These are phyloP conservation scores for Cichlasoma orientale DNA, from an alignment of 2,797 vertebrate genomes.

Conservation along the genomic window DNA sequence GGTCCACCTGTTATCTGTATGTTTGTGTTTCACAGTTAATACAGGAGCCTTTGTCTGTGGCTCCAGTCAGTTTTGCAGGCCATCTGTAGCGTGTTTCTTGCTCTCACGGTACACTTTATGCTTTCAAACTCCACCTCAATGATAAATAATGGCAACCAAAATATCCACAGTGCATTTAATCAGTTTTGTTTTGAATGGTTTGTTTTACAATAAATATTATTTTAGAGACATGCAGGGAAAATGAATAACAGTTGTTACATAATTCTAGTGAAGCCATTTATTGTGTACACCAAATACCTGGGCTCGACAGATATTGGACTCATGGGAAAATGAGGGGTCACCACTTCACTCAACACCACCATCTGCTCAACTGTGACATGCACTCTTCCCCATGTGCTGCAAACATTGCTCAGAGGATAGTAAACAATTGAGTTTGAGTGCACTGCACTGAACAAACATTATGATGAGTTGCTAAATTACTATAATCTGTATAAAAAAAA, in stretches of 20 bases:
- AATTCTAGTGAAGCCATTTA: neutral
- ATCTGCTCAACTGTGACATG: neutral
- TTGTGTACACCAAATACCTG: neutral
- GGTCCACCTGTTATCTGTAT: conserved; percentile 33
- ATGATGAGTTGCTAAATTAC: neutral
- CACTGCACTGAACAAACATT: neutral
- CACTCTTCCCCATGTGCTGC: neutral
- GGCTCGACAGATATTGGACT: neutral
- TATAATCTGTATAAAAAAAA: neutral
- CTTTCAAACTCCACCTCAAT: conserved; percentile 27
- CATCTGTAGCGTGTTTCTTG: conserved; percentile 50
- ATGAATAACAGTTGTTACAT: neutral
- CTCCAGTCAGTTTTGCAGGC: conserved; percentile 27
- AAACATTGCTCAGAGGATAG: neutral
- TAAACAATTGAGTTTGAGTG: neutral
- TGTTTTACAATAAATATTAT: neutral
- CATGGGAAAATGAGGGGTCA: neutral
- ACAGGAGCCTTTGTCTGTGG: conserved; percentile 45
- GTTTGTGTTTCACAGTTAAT: conserved; percentile 29
- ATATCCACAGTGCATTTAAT: neutral
- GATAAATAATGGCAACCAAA: conserved; percentile 37
- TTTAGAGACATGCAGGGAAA: neutral
- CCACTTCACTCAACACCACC: neutral
- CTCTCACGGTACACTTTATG: conserved; percentile 44
- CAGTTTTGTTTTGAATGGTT: neutral